Evolutionary conservation across 2,888 invertebrate species (phyloP), one percentile per base, ranked within the genome.

Genomic region (Drosophila nr. fundita): DNA sequence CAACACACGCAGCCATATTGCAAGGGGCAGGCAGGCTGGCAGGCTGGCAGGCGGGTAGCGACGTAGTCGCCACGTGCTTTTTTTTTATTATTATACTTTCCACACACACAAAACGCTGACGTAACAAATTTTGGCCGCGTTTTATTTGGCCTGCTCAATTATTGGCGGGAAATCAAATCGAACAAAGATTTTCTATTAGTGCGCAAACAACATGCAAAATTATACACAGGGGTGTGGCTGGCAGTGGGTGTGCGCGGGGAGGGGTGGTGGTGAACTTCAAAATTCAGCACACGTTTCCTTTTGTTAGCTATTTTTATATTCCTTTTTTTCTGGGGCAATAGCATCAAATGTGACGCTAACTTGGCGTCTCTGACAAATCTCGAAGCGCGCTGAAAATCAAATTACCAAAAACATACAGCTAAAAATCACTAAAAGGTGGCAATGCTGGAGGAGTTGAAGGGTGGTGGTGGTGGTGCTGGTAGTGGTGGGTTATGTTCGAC

Each of bases 321-420:
- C 64, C 63, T 74, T 77, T 59, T 79, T 68, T 45, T 63, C 54
- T 78, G 54, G 24, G 34, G 24, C 66, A 74, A 69, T 68, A 63
- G 84, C 89, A 71, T 74, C 84, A 86, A 86, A 86, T 86, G 89
- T 90, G 73, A 73, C 90, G 87, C 83, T 88, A 90, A 88, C 90
- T 70, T 80, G 68, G 38, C 70, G 27, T 63, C 67, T 45, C 63
- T 63, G 73, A 71, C 76, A 82, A 87, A 84, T 84, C 90, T 84
- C 73, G 54, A 42, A 54, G 78, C 55, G 62, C 52, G 62, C 67
- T 72, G 74, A 74, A 89, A 90, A 90, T 90, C 84, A 89, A 86
- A 89, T 90, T 90, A 78, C 87, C 71, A 59, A 73, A 68, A 34
- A 72, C 60, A 65, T 30, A 63, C 55, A 69, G 54, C 55, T 40